Evolutionary conservation across 2,797 vertebrate genomes (phyloP).

Genomic region (Lutjanus argentimaculatus): DNA sequence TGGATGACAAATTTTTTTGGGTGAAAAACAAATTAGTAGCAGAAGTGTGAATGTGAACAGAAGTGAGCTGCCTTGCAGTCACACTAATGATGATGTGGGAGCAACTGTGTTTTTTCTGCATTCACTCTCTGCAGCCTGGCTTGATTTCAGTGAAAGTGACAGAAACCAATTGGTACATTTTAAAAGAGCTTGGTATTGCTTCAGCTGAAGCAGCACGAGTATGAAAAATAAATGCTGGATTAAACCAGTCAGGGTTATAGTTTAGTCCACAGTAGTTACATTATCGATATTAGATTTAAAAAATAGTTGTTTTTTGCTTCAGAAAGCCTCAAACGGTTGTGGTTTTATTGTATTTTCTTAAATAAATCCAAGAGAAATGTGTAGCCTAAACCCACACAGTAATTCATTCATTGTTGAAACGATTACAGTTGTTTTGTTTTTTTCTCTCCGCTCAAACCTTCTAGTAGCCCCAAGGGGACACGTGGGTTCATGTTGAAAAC

Average conservation of each 20-base stretch:
- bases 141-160: conserved; percentile 42
- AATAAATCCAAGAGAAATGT: conserved; percentile 41
- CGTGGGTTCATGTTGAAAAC: conserved; percentile 55
- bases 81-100: conserved; percentile 57
- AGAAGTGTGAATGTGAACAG: conserved; percentile 63
- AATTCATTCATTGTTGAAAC: conserved; percentile 49
- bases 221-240: conserved; percentile 34
- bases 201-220: conserved; percentile 35
- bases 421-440: conserved; percentile 31
- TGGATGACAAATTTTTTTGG: conserved; percentile 21
- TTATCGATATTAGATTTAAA: conserved; percentile 5
- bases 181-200: conserved; percentile 25
- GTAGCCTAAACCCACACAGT: conserved; percentile 35
- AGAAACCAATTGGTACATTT: conserved; percentile 44
- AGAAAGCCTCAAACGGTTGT: conserved; percentile 22
- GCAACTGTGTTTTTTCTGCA: conserved; percentile 39
- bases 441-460: conserved; percentile 47
- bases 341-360: conserved; percentile 35
- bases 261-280: conserved; percentile 19
- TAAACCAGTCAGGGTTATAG: conserved; percentile 10
- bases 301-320: neutral
- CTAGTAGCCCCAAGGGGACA: conserved; percentile 49
- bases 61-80: conserved; percentile 54
- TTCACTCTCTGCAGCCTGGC: conserved; percentile 45
- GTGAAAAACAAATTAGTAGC: conserved; percentile 43